Evolutionary conservation across 2,888 invertebrate genomes (phyloP).

Genomic region (Drosophila dives): DNA sequence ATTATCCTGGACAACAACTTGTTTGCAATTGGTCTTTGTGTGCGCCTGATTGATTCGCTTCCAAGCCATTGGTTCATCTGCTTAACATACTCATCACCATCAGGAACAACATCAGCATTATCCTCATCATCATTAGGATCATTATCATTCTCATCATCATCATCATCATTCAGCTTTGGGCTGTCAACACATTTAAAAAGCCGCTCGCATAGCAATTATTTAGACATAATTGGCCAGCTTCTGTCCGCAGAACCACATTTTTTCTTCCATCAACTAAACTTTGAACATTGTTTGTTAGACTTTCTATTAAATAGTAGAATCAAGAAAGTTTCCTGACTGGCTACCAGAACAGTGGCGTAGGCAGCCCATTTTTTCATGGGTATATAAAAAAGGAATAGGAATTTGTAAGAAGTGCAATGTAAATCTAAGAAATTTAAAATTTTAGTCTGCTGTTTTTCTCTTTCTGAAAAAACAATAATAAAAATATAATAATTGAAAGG

Average conservation of each 20-base stretch:
- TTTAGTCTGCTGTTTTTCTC: neutral
- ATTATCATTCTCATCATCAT: conserved; percentile 12
- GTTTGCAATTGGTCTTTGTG: conserved; percentile 50
- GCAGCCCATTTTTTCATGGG: neutral
- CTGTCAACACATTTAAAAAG: conserved; percentile 70
- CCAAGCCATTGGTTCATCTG: conserved; percentile 60
- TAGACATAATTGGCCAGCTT: conserved; percentile 66
- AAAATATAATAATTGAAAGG: neutral
- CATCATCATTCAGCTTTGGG: conserved; percentile 3
- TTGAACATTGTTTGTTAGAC: conserved; percentile 24
- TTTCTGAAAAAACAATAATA: neutral
- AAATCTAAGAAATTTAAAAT: neutral
- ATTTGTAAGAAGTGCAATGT: neutral
- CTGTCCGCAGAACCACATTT: conserved; percentile 38
- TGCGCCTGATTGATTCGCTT: conserved; percentile 70
- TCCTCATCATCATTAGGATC: conserved; percentile 2
- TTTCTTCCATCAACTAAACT: conserved; percentile 21
- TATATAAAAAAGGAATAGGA: neutral
- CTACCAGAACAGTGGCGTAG: conserved; percentile 5
- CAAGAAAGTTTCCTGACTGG: neutral
- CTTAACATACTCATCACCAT: conserved; percentile 52
- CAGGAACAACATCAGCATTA: conserved; percentile 13
- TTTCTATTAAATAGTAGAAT: neutral
- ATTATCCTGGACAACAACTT: conserved; percentile 40
- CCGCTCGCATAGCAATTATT: conserved; percentile 71